These are phyloP conservation scores for Pissodes strobi DNA, from an alignment of 1,140 invertebrate genomes.

Conservation along the genomic window DNA sequence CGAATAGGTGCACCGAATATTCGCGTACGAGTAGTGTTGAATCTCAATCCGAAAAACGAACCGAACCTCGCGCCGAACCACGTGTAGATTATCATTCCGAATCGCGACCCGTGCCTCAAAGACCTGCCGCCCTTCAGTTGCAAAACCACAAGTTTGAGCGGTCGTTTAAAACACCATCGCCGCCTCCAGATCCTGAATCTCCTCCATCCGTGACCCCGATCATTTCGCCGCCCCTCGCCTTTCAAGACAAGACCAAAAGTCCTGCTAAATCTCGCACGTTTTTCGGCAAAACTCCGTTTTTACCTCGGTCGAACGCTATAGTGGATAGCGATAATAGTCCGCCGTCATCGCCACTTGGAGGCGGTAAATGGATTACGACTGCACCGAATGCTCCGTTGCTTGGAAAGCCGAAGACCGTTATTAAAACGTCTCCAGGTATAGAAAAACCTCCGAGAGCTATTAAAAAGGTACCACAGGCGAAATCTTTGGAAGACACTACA, in stretches of 20 bases:
- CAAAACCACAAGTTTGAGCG: constrained; percentile 52
- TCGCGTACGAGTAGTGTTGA: constrained; percentile 22
- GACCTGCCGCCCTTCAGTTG: constrained; percentile 42
- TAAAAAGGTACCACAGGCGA: constrained; percentile 59
- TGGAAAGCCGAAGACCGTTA: constrained; percentile 15
- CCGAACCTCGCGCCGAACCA: not conserved
- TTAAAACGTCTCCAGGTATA: constrained; percentile 33
- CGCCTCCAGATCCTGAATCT: constrained; percentile 56
- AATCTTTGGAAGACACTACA: constrained; percentile 62
- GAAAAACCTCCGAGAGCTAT: constrained; percentile 32
- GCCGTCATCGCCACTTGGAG: constrained; percentile 59
- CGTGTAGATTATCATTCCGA: constrained; percentile 8
- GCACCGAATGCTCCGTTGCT: constrained; percentile 38
- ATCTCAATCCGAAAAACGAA: not conserved
- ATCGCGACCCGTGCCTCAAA: constrained; percentile 18
- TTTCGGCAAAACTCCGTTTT: constrained; percentile 58
- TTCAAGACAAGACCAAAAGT: constrained; percentile 60
- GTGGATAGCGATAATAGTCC: constrained; percentile 61
- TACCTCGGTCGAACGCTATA: constrained; percentile 63
- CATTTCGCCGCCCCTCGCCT: constrained; percentile 66
- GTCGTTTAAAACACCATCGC: constrained; percentile 54
- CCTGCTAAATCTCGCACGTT: constrained; percentile 45
- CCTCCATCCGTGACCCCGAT: constrained; percentile 64
- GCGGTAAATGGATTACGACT: constrained; percentile 41
- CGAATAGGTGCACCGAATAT: constrained; percentile 53